Evolutionary conservation across 2,113 vertebrate genomes (phyloP).

Genomic region (Halcyon malimbica): DNA sequence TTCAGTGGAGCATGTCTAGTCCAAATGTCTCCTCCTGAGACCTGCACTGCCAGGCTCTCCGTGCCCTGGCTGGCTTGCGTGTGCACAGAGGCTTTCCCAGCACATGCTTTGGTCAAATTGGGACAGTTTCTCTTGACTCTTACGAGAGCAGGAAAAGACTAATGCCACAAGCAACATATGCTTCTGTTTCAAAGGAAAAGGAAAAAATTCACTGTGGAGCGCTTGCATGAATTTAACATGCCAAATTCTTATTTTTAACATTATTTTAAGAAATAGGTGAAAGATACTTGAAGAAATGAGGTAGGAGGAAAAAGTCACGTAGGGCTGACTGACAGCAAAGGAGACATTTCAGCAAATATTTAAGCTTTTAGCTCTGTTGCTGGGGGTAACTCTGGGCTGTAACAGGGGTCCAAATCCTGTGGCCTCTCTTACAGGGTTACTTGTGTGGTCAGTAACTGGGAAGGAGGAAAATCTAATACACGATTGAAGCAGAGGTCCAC

Average conservation of each 20-base stretch:
- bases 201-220: not conserved
- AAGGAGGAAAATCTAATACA: not conserved
- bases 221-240: not conserved
- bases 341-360: not conserved
- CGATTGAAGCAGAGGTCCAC: not conserved
- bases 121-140: not conserved
- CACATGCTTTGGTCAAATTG: not conserved
- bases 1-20: not conserved
- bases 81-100: not conserved
- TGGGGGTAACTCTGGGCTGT: not conserved
- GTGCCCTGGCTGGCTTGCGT: not conserved
- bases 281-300: not conserved
- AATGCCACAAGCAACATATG: not conserved
- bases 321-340: not conserved
- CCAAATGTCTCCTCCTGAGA: not conserved
- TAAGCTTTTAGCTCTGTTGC: not conserved
- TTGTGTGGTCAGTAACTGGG: not conserved
- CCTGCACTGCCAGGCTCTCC: accelerated
- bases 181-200: not conserved
- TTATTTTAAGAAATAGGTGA: not conserved
- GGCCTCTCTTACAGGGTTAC: not conserved
- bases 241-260: not conserved
- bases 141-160: not conserved
- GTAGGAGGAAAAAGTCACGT: not conserved
- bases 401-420: not conserved